Conservation (phyloP, 1,140 invertebrate genomes). For the Sinonovacula constricta region DNA sequence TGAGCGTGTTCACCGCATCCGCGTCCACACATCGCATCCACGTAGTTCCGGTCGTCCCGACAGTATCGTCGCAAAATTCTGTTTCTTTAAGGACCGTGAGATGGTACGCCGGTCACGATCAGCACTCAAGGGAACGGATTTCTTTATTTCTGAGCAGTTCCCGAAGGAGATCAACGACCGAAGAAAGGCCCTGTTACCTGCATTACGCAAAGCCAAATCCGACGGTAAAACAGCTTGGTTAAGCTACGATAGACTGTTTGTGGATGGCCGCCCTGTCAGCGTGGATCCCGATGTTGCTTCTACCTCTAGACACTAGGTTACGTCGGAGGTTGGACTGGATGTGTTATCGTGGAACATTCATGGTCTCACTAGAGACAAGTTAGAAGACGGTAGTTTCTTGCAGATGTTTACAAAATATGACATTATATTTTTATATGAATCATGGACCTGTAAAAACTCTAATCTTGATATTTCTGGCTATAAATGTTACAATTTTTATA, state of each 20-base stretch:
- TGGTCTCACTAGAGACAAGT: neutral
- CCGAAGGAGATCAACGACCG: neutral
- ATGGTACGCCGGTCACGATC: neutral
- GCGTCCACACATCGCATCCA: neutral
- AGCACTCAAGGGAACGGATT: slow-evolving; percentile 1
- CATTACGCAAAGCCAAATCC: neutral
- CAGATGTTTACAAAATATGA: neutral
- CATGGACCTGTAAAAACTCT: neutral
- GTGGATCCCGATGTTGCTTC: no score
- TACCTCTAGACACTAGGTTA: no score
- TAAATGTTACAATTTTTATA: slow-evolving; percentile 3
- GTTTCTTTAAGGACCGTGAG: neutral
- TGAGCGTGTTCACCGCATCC: neutral
- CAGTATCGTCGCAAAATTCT: neutral
- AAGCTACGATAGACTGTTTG: slow-evolving; percentile 2
- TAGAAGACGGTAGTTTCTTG: neutral
- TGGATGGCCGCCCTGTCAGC: neutral
- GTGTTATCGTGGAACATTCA: slow-evolving; percentile 3
- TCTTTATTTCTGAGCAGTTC: slow-evolving; percentile 24
- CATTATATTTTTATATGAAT: neutral
- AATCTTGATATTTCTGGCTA: slow-evolving; percentile 11
- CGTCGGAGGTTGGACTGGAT: neutral
- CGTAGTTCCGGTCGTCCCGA: no score
- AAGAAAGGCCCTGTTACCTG: neutral
- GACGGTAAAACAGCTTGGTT: neutral